Conservation (phyloP, 2,113 vertebrate species). For the Blennius ocellaris region DNA sequence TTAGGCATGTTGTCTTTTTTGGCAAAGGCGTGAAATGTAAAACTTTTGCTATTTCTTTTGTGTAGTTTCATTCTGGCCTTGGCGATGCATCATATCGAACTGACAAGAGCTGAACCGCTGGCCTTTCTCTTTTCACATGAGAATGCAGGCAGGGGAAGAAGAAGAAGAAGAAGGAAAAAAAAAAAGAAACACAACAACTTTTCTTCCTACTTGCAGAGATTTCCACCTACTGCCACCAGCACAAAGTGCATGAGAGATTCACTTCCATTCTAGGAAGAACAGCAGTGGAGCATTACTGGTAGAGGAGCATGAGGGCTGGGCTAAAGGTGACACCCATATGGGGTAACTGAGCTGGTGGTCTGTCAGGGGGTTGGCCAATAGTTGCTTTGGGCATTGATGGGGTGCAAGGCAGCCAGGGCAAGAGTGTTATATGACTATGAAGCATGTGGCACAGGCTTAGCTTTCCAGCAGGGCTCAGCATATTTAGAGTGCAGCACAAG, state of each 20-base stretch:
- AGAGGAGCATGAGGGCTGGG: constrained; percentile 30
- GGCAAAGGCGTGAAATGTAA: constrained; percentile 75
- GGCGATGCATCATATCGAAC: constrained; percentile 70
- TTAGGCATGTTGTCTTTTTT: constrained; percentile 75
- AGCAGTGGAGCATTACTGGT: constrained; percentile 28
- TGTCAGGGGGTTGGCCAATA: constrained; percentile 33
- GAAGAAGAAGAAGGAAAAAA: background rate
- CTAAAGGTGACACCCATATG: constrained; percentile 70
- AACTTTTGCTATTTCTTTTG: constrained; percentile 66
- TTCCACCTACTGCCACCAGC: constrained; percentile 63
- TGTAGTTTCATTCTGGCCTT: constrained; percentile 68
- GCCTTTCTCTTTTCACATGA: constrained; percentile 65
- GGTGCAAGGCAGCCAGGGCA: constrained; percentile 48
- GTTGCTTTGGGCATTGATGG: constrained; percentile 58
- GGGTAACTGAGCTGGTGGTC: constrained; percentile 59
- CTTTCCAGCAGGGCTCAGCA: constrained; percentile 77
- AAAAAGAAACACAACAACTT: constrained; percentile 26
- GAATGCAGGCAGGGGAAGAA: constrained; percentile 34
- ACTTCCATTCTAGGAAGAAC: constrained; percentile 68
- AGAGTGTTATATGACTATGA: constrained; percentile 80
- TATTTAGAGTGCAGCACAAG: constrained; percentile 80
- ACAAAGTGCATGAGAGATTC: constrained; percentile 40
- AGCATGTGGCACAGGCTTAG: constrained; percentile 78
- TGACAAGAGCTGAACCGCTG: constrained; percentile 75
- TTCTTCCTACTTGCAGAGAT: constrained; percentile 62